Conservation (phyloP, 2,797 vertebrate genomes). For the Danio aesculapii region DNA sequence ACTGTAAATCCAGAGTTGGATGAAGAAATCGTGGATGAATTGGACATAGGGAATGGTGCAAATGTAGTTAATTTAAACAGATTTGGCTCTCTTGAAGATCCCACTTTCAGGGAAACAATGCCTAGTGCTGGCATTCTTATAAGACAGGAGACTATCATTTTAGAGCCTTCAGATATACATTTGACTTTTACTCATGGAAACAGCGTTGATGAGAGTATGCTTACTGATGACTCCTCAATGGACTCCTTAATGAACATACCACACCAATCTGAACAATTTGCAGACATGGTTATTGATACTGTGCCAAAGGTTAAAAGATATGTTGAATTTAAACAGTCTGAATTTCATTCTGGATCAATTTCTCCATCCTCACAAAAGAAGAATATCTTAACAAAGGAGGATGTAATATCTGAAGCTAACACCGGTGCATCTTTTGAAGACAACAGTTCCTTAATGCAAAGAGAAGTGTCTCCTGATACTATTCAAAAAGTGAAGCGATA, state of each 20-base stretch:
- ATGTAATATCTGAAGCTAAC: slow-evolving; percentile 22
- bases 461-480: slow-evolving; percentile 11
- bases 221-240: slow-evolving; percentile 7
- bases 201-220: slow-evolving; percentile 49
- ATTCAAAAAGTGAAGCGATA: slow-evolving; percentile 48
- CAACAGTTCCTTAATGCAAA: slow-evolving; percentile 1
- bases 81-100: slow-evolving; percentile 26
- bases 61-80: slow-evolving; percentile 36
- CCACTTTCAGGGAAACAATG: background rate
- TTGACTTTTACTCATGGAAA: slow-evolving; percentile 47
- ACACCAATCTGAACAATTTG: background rate
- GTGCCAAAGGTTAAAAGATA: slow-evolving; percentile 46
- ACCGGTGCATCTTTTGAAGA: slow-evolving; percentile 1
- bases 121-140: slow-evolving; percentile 14
- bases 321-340: slow-evolving; percentile 50
- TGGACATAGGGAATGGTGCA: slow-evolving; percentile 51
- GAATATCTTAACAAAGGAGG: background rate
- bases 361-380: background rate
- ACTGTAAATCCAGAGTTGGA: slow-evolving; percentile 65
- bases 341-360: slow-evolving; percentile 8
- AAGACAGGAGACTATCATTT: slow-evolving; percentile 57
- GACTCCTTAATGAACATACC: background rate
- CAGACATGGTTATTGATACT: slow-evolving; percentile 7
- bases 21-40: slow-evolving; percentile 29
- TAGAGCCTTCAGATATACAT: slow-evolving; percentile 56